Conservation (phyloP, 2,888 invertebrate species). For the Drosophila mercatorum region DNA sequence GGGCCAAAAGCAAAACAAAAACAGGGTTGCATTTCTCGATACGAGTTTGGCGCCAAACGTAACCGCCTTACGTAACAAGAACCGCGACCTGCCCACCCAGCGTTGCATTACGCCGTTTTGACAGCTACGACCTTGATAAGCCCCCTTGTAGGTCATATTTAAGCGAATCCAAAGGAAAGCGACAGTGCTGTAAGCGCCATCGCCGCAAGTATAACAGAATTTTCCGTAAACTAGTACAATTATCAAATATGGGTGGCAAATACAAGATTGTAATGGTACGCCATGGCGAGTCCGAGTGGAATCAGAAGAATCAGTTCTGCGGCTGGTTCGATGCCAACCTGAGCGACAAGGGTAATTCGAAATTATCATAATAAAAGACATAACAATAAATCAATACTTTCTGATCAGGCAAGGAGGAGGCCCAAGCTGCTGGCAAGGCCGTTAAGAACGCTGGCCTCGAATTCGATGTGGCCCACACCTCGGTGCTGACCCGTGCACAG, state of each 20-base stretch:
- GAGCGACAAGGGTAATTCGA: conserved; percentile 88
- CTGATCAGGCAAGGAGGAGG: conserved; percentile 82
- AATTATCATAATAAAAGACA: conserved; percentile 4
- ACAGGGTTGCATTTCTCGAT: conserved; percentile 35
- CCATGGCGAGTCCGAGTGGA: conserved; percentile 92
- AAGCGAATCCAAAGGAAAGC: conserved; percentile 56
- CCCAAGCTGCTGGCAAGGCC: conserved; percentile 89
- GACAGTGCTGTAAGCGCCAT: conserved; percentile 65
- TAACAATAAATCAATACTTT: conserved; percentile 26
- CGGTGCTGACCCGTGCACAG: conserved; percentile 92
- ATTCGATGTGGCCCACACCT: conserved; percentile 93
- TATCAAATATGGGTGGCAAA: conserved; percentile 84
- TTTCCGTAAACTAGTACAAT: conserved; percentile 60
- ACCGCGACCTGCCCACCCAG: conserved; percentile 20
- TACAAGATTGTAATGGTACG: conserved; percentile 91
- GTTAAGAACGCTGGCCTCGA: conserved; percentile 90
- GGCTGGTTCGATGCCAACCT: conserved; percentile 91
- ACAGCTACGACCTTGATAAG: conserved; percentile 69
- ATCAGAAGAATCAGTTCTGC: conserved; percentile 90
- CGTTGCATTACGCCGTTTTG: conserved; percentile 39
- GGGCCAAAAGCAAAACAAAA: background rate
- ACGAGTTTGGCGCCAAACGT: conserved; percentile 19
- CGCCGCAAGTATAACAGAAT: conserved; percentile 52
- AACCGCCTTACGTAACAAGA: conserved; percentile 19
- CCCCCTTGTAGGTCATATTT: conserved; percentile 72